These are phyloP conservation scores for Heteronetta atricapilla DNA, from an alignment of 2,113 vertebrate species.

Conservation along the genomic window DNA sequence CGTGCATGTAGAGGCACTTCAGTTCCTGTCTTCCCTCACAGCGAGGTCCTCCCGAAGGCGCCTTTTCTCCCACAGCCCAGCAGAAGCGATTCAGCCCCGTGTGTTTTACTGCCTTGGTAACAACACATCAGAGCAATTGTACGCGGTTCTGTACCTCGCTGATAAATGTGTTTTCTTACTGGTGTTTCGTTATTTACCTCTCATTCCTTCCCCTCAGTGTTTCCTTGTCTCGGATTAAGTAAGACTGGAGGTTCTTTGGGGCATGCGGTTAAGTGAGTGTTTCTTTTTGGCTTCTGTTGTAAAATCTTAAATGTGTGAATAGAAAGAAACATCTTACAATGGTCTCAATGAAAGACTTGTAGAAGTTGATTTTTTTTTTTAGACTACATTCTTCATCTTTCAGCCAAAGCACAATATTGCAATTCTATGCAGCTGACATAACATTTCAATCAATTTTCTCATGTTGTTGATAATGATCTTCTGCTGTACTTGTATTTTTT, in stretches of 20 bases:
- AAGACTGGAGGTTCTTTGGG: not conserved
- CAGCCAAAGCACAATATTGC: not conserved
- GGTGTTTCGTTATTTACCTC: fast-evolving
- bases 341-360: not conserved
- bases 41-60: fast-evolving
- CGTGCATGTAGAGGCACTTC: fast-evolving
- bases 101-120: not conserved
- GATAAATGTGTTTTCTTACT: fast-evolving
- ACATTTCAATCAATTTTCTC: not conserved
- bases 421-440: not conserved
- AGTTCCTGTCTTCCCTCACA: fast-evolving
- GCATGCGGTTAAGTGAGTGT: fast-evolving
- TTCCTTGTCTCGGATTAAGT: not conserved
- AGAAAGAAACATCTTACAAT: not conserved
- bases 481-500: not conserved
- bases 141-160: not conserved
- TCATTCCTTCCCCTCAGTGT: not conserved
- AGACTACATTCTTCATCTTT: not conserved
- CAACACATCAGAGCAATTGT: not conserved
- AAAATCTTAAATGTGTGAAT: not conserved
- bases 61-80: too few relatives aligned
- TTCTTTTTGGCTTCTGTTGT: not conserved
- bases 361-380: not conserved
- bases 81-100: fast-evolving
- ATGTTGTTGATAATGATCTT: not conserved